phyloP scores from a whole-genome alignment of 2,797 vertebrate genomes.

The Yasuhikotakia modesta region DNA sequence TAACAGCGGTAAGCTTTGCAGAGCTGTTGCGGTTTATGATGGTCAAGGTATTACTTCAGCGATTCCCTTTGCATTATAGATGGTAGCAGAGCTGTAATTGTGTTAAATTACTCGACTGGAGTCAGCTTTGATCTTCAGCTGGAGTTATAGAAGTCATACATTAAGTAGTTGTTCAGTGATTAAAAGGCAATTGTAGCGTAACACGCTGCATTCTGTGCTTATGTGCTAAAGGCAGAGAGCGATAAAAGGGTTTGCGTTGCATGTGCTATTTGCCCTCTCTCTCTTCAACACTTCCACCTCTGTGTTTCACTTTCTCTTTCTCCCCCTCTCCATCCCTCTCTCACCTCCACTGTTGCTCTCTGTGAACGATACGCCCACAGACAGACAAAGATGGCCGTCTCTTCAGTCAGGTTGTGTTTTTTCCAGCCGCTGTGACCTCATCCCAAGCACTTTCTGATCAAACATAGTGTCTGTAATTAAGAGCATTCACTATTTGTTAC shows the following conservation, averaged over 20 bases:
- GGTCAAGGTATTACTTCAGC: constrained; percentile 45
- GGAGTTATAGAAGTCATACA: constrained; percentile 76
- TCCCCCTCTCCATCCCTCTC: constrained; percentile 5
- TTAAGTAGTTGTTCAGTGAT: constrained; percentile 74
- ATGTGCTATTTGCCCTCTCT: constrained; percentile 30
- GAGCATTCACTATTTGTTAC: constrained; percentile 86
- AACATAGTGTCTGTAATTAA: constrained; percentile 81
- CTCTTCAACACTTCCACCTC: background rate
- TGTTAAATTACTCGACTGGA: constrained; percentile 73
- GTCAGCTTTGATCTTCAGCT: constrained; percentile 68
- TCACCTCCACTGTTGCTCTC: constrained; percentile 46
- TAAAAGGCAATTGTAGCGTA: constrained; percentile 78
- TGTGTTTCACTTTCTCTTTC: constrained; percentile 8
- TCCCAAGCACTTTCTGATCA: constrained; percentile 85
- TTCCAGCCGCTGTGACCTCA: constrained; percentile 78
- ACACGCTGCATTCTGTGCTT: constrained; percentile 66
- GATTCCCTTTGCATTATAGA: constrained; percentile 64
- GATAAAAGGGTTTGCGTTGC: constrained; percentile 18
- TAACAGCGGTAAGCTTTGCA: constrained; percentile 38
- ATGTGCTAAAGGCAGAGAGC: constrained; percentile 62
- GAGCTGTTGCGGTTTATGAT: constrained; percentile 33
- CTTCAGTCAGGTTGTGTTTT: constrained; percentile 70
- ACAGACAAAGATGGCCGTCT: constrained; percentile 73
- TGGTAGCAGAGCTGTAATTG: constrained; percentile 76
- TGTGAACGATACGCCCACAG: constrained; percentile 58